Conservation (phyloP, 2,888 invertebrate genomes). For the Gastrophysa polygoni region DNA sequence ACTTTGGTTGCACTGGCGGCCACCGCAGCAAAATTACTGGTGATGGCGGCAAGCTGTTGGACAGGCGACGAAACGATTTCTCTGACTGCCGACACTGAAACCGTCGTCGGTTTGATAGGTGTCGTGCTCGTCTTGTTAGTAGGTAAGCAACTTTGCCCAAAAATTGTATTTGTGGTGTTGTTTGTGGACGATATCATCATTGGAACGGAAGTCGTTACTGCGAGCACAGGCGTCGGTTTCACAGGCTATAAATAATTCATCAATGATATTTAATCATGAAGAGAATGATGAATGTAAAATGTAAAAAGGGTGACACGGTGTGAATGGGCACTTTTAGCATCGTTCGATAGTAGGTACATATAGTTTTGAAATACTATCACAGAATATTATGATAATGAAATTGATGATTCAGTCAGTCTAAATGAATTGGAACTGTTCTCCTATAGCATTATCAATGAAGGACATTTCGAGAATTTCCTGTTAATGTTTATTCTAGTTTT, state of each 20-base stretch:
- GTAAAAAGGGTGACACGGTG: too few species aligned
- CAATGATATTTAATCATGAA: constrained; percentile 31
- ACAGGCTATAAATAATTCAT: constrained; percentile 69
- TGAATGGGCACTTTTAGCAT: too few species aligned
- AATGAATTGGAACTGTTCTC: too few species aligned
- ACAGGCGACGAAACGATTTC: constrained; percentile 38
- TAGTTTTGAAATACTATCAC: too few species aligned
- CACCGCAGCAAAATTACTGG: constrained; percentile 69
- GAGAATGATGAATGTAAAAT: too few species aligned
- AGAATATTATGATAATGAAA: too few species aligned
- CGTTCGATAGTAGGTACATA: too few species aligned
- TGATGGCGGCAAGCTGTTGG: constrained; percentile 36
- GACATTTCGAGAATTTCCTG: too few species aligned
- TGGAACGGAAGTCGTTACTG: constrained; percentile 48
- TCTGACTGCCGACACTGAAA: constrained; percentile 24
- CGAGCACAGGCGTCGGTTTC: constrained; percentile 84
- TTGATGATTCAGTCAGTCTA: too few species aligned
- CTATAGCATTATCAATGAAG: too few species aligned
- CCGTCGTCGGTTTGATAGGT: constrained; percentile 48
- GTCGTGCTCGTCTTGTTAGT: constrained; percentile 53
- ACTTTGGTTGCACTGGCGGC: constrained; percentile 57
- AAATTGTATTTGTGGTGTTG: constrained; percentile 50
- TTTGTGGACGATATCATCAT: constrained; percentile 43
- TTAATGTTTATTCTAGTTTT: too few species aligned
- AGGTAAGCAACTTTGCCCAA: constrained; percentile 50